Evolutionary conservation across 2,113 vertebrate species (phyloP), one percentile per base, ranked within the genome.

Genomic region (Polypterus senegalus): DNA sequence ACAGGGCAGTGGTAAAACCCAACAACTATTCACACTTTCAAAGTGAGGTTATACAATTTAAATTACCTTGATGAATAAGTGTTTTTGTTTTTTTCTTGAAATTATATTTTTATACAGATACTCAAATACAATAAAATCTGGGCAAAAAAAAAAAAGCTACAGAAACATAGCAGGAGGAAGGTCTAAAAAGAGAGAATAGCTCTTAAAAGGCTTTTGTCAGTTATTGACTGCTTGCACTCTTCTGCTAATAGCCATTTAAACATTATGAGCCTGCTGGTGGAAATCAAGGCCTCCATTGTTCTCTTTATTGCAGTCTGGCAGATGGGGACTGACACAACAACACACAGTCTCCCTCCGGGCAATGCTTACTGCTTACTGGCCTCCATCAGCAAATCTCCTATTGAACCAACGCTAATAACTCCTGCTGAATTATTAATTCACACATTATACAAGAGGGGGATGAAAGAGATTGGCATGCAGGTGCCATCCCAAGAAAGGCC

Each of bases 201-300:
- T 88, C 85, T 85, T 85, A 87, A 88, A 88, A 86, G 84, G 86
- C 77, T 87, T 84, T 82, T 87, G 84, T 87, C 81, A 79, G 82
- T 87, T 88, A 88, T 88, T 88, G 86, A 88, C 86, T 87, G 84
- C 83, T 87, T 88, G 86, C 86, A 87, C 86, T 88, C 86, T 84
- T 83, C 82, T 84, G 84, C 86, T 88, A 88, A 88, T 88, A 88
- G 86, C 84, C 86, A 88, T 88, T 88, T 88, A 88, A 88, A 88
- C 84, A 88, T 88, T 86, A 88, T 86, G 81, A 83, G 81, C 80
- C 84, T 88, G 86, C 86, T 88, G 84, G 83, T 88, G 84, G 83
- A 85, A 85, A 87, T 88, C 82, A 88, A 86, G 86, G 84, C 82
- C 81, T 85, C 79, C 84, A 88, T 88, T 88, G 86, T 88, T 86